A percentile compares a stretch with the other conserved stretches of the same genome.
Evolutionary conservation across 2,113 vertebrate genomes (phyloP).

Genomic region (Crotalus horridus): DNA sequence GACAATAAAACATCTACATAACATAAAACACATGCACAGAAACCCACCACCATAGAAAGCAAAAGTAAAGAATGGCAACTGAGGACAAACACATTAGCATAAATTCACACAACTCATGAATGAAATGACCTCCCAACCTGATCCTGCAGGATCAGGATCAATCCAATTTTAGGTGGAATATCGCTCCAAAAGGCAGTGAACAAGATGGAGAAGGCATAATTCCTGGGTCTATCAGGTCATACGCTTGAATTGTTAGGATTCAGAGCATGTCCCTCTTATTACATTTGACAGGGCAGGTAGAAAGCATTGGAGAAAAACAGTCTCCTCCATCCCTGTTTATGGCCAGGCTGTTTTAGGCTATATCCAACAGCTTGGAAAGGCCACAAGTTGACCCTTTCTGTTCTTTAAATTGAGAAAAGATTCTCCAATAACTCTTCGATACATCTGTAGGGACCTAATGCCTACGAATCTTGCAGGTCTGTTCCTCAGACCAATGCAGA

Average conservation of each 20-base stretch:
- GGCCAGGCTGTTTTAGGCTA: not conserved
- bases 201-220: not conserved
- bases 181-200: not conserved
- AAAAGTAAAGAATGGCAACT: not conserved
- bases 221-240: not conserved
- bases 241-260: not conserved
- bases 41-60: not conserved
- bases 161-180: not conserved
- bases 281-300: not conserved
- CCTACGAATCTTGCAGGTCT: not conserved
- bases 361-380: not conserved
- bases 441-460: not conserved
- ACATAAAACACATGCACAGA: not conserved
- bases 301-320: not conserved
- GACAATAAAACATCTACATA: not conserved
- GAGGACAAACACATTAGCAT: not conserved
- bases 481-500: not conserved
- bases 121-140: not conserved
- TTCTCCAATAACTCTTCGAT: not conserved
- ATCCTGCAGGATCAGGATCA: not conserved
- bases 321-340: not conserved
- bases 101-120: not conserved
- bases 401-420: not conserved
- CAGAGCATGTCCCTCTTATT: not conserved
- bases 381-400: not conserved